A percentile compares a stretch with the other conserved stretches of the same genome.
Evolutionary conservation across 2,113 vertebrate genomes (phyloP).

Genomic region (Aleadryas rufinucha): DNA sequence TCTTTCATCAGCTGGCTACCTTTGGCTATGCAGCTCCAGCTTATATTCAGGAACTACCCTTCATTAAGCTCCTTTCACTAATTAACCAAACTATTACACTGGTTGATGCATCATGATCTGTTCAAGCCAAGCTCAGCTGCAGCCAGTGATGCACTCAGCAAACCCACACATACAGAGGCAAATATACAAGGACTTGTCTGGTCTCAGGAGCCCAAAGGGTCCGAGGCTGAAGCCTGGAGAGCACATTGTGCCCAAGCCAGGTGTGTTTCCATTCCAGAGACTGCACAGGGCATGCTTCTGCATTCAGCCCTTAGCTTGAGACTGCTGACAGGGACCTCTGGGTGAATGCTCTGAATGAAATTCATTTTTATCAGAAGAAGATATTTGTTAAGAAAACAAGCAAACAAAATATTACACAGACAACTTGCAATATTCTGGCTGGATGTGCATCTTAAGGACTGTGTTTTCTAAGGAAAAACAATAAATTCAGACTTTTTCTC

Average conservation of each 20-base stretch:
- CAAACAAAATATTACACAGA: not conserved
- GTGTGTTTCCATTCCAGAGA: not conserved
- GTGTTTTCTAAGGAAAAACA: not conserved
- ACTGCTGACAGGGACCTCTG: not conserved
- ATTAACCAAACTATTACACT: not conserved
- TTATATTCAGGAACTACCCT: conserved; percentile 5
- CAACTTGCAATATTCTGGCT: not conserved
- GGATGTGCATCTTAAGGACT: not conserved
- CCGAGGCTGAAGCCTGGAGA: not conserved
- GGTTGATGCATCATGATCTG: not conserved
- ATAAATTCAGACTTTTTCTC: not conserved
- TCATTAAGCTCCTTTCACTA: conserved; percentile 40
- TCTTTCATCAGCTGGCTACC: conserved; percentile 27
- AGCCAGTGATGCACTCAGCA: not conserved
- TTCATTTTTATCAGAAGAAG: not conserved
- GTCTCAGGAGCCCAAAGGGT: not conserved
- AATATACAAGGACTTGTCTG: fast-evolving
- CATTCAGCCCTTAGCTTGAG: not conserved
- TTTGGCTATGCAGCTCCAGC: not conserved
- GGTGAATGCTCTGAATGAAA: not conserved
- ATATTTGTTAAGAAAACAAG: not conserved
- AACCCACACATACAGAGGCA: not conserved
- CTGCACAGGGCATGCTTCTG: fast-evolving
- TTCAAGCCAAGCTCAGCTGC: not conserved
- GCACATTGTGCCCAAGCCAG: fast-evolving